Percentiles rank a stretch among this genome's conserved stretches.
phyloP scores from a whole-genome alignment of 2,797 vertebrate genomes.

The Pseudotriccus pelzelni region DNA sequence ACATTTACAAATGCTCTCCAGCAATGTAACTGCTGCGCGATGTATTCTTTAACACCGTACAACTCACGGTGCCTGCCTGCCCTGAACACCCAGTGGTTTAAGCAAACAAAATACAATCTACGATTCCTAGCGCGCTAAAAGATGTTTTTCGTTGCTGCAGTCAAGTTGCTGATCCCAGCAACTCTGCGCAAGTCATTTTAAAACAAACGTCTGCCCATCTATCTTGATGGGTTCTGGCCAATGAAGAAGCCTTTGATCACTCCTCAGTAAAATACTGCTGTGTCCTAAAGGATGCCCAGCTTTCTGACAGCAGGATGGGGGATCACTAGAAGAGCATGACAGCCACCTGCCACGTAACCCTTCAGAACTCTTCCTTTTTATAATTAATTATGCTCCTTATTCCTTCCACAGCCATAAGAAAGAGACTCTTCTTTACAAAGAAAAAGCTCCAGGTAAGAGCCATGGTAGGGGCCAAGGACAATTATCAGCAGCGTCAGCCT shows the following conservation, averaged over 20 bases:
- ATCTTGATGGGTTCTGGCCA: background rate
- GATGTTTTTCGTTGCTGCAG: background rate
- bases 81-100: background rate
- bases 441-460: background rate
- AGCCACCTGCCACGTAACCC: background rate
- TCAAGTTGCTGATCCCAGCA: background rate
- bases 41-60: background rate
- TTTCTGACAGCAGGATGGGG: background rate
- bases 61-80: background rate
- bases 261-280: background rate
- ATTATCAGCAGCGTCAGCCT: background rate
- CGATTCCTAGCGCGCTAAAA: background rate
- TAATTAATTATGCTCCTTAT: background rate
- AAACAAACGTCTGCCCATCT: background rate
- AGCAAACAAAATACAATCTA: background rate
- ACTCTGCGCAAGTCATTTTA: background rate
- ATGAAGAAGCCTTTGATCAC: background rate
- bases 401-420: background rate
- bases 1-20: constrained; percentile 4
- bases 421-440: background rate
- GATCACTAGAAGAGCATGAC: background rate
- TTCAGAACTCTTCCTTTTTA: background rate
- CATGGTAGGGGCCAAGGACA: background rate
- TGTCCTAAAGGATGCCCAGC: background rate
- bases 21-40: background rate